Percentiles rank a stretch among this genome's conserved stretches.
phyloP scores from a whole-genome alignment of 2,888 invertebrate genomes.

The Panopea generosa region DNA sequence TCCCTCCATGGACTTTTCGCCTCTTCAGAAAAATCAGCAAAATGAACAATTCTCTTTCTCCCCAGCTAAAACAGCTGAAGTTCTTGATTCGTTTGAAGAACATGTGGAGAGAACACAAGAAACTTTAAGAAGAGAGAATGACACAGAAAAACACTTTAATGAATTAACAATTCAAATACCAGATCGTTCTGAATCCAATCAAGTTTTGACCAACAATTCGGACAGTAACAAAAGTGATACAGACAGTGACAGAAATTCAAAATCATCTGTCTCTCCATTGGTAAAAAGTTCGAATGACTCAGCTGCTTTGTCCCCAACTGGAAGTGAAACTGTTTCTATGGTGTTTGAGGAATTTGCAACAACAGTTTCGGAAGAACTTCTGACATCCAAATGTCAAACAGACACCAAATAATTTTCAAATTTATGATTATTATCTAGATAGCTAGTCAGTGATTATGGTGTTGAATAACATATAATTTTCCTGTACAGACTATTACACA shows the following conservation, averaged over 20 bases:
- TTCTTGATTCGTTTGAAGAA: background rate
- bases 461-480: too few relatives aligned
- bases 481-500: too few relatives aligned
- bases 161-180: background rate
- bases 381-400: too few relatives aligned
- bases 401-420: too few relatives aligned
- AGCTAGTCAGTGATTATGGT: too few relatives aligned
- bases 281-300: slow-evolving; percentile 38
- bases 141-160: background rate
- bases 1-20: slow-evolving; percentile 55
- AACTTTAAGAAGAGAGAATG: background rate
- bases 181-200: background rate
- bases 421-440: too few relatives aligned
- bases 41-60: slow-evolving; percentile 9
- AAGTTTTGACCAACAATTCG: slow-evolving; percentile 5
- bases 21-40: slow-evolving; percentile 19
- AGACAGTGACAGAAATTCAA: slow-evolving; percentile 4
- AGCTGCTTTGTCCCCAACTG: slow-evolving; percentile 38
- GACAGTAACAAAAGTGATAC: slow-evolving; percentile 18
- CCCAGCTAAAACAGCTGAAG: background rate
- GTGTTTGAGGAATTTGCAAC: slow-evolving; percentile 62
- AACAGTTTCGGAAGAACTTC: slow-evolving; percentile 36
- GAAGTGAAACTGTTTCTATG: slow-evolving; percentile 50
- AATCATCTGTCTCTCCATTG: slow-evolving; percentile 16
- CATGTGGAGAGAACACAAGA: background rate